These are phyloP conservation scores for Leistus spinibarbis DNA, from an alignment of 2,888 invertebrate species.

Conservation along the genomic window DNA sequence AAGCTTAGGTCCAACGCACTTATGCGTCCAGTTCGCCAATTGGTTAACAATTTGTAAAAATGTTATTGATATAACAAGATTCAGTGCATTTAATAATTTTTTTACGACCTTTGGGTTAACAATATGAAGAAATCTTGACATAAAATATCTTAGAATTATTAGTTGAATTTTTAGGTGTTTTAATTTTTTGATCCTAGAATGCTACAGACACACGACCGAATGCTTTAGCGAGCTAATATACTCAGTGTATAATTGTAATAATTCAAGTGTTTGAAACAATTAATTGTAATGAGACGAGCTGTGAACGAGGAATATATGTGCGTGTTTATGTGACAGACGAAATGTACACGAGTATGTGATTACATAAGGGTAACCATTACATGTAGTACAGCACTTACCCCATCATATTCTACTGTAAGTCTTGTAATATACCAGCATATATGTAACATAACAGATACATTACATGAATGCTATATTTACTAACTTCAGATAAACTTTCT, in stretches of 20 bases:
- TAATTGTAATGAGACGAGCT: background rate
- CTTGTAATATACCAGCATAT: background rate
- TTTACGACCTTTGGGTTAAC: too few species aligned
- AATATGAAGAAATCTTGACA: too few species aligned
- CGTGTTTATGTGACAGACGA: background rate
- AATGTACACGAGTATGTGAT: constrained; percentile 11
- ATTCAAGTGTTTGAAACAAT: background rate
- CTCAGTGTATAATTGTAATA: background rate
- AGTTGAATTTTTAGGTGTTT: too few species aligned
- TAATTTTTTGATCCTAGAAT: too few species aligned
- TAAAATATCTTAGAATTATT: too few species aligned
- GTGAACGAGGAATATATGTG: background rate
- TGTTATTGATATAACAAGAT: too few species aligned
- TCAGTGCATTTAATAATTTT: too few species aligned
- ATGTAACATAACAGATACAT: background rate
- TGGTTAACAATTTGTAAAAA: too few species aligned
- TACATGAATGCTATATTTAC: background rate
- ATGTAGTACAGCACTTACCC: constrained; percentile 12
- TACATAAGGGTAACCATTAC: constrained; percentile 4
- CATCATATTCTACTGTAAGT: background rate
- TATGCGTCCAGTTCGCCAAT: too few species aligned
- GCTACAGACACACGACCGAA: too few species aligned
- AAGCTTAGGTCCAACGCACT: background rate
- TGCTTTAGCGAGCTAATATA: too few species aligned
- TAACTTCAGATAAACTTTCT: too few species aligned